Conservation (phyloP, 2,888 invertebrate species). For the Schizotus pectinicornis region DNA sequence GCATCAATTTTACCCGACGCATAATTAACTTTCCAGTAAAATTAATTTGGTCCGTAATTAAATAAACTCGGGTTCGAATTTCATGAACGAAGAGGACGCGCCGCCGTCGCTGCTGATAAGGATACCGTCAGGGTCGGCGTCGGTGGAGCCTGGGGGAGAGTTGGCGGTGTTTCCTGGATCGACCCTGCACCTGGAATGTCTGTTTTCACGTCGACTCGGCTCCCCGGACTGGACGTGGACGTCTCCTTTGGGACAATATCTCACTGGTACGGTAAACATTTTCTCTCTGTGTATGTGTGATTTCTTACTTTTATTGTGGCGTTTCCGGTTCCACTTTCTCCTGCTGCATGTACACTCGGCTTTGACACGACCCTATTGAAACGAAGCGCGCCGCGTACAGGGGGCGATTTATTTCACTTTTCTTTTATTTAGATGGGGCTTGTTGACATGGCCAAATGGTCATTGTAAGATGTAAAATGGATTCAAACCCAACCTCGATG, state of each 20-base stretch:
- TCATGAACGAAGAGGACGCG: conserved; percentile 68
- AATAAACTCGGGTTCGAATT: conserved; percentile 14
- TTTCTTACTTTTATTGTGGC: conserved; percentile 12
- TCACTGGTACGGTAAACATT: conserved; percentile 66
- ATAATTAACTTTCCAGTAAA: not conserved
- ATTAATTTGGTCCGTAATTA: not conserved
- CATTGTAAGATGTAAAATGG: conserved; percentile 1
- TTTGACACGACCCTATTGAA: not conserved
- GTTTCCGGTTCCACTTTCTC: not conserved
- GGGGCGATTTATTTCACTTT: conserved; percentile 18
- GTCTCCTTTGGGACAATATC: conserved; percentile 77
- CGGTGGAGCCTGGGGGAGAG: conserved; percentile 79
- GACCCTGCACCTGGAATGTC: conserved; percentile 81
- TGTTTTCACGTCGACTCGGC: conserved; percentile 76
- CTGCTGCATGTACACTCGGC: not conserved
- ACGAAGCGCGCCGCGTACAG: conserved; percentile 9
- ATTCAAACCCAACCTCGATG: too few relatives aligned
- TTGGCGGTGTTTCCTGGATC: conserved; percentile 82
- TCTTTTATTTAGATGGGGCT: conserved; percentile 7
- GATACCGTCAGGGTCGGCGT: conserved; percentile 78
- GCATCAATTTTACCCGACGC: too few relatives aligned
- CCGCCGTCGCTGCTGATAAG: conserved; percentile 82
- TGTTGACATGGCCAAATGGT: conserved; percentile 14
- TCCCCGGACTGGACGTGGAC: conserved; percentile 92
- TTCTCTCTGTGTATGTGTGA: conserved; percentile 20